Percentiles rank a stretch among this genome's conserved stretches.
Evolutionary conservation across 30 jellyfish, hydroid and myxozoan species (phyloP).

Genomic region (Calvadosia cruxmelitensis): DNA sequence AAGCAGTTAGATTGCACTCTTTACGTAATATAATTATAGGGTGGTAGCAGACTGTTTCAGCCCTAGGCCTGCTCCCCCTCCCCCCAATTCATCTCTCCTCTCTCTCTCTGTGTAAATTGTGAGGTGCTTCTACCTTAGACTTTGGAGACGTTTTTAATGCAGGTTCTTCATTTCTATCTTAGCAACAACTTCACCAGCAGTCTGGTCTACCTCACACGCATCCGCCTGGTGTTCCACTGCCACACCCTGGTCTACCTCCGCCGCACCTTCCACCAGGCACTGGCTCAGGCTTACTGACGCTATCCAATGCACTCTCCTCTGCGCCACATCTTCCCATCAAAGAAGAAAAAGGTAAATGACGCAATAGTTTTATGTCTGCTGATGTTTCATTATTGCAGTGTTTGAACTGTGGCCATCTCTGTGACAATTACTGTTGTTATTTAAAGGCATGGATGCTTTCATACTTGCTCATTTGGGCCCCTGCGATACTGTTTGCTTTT

Average conservation of each 20-base stretch:
- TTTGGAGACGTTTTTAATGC: too few relatives aligned
- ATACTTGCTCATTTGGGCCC: too few relatives aligned
- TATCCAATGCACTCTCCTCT: constrained; percentile 90
- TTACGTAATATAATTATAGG: too few relatives aligned
- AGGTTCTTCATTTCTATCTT: not conserved
- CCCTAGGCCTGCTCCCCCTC: not conserved
- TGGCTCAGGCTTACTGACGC: constrained; percentile 80
- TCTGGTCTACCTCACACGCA: constrained; percentile 95
- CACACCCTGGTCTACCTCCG: constrained; percentile 98
- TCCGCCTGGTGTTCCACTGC: constrained; percentile 97
- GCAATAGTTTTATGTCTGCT: not conserved
- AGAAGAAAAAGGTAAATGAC: constrained; percentile 74
- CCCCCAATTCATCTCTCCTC: not conserved
- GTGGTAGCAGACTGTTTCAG: too few relatives aligned
- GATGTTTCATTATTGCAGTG: too few relatives aligned
- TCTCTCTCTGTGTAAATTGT: not conserved
- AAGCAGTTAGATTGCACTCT: not conserved
- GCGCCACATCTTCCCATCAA: constrained; percentile 91
- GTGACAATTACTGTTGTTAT: too few relatives aligned
- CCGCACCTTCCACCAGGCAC: constrained; percentile 98
- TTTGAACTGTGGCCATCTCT: too few relatives aligned
- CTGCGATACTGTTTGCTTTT: too few relatives aligned
- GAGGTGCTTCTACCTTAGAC: not conserved
- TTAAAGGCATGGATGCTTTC: too few relatives aligned
- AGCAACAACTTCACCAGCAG: constrained; percentile 99